Conservation (phyloP, 2,113 vertebrate species). For the Rhineura floridana region DNA sequence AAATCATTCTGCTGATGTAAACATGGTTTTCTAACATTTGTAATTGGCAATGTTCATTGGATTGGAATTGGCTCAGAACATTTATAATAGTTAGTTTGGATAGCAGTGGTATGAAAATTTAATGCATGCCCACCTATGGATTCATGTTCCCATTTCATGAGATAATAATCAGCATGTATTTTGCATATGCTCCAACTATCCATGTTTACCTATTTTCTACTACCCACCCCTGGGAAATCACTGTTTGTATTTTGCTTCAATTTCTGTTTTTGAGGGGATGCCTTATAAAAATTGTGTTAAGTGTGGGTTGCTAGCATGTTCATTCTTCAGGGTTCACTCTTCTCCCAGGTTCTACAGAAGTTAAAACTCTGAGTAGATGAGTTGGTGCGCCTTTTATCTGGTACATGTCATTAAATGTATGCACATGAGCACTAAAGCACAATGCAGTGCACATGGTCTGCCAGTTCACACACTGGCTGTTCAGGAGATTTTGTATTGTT, state of each 20-base stretch:
- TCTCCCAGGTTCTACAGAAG: neutral
- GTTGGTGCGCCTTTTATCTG: neutral
- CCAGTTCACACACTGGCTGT: neutral
- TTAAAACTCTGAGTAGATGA: neutral
- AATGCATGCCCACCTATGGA: fast-evolving
- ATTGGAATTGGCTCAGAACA: fast-evolving
- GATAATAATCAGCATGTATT: neutral
- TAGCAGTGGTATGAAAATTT: neutral
- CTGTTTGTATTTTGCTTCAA: neutral
- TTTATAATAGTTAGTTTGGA: neutral
- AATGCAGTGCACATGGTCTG: neutral
- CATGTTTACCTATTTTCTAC: neutral
- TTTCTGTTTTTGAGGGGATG: neutral
- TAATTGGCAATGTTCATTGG: neutral
- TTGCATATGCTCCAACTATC: neutral
- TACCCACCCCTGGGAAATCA: neutral
- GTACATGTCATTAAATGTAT: neutral
- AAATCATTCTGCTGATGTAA: conserved; percentile 22
- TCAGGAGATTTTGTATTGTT: neutral
- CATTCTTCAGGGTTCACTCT: neutral
- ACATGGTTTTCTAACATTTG: conserved; percentile 16
- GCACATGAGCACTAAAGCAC: neutral
- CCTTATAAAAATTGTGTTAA: neutral
- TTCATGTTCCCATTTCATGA: neutral
- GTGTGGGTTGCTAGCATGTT: neutral